Evolutionary conservation across 37 sponge, comb jelly and placozoan species (phyloP).

Genomic region (Haliclona indistincta): DNA sequence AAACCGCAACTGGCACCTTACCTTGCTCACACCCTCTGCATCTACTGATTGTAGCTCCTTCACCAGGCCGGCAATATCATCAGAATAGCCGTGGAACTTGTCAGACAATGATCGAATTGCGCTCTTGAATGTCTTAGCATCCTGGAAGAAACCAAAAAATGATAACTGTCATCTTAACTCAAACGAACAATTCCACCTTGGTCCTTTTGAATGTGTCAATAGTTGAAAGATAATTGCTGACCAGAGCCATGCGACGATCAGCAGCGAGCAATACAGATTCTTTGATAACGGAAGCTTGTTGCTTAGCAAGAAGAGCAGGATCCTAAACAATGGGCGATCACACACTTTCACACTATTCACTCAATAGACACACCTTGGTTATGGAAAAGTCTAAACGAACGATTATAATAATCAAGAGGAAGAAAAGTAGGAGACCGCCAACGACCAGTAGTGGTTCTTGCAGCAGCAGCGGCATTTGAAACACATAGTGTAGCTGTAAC

Average conservation of each 20-base stretch:
- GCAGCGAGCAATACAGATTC: conserved; percentile 35
- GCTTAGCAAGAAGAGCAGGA: conserved; percentile 43
- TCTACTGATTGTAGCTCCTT: conserved; percentile 37
- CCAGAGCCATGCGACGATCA: conserved; percentile 25
- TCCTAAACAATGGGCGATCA: conserved; percentile 17
- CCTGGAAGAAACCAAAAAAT: no score
- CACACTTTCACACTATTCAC: neutral
- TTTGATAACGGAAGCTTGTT: conserved; percentile 53
- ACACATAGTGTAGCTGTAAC: conserved; percentile 64
- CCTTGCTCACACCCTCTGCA: conserved; percentile 36
- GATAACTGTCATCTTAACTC: no score
- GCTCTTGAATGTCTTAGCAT: conserved; percentile 48
- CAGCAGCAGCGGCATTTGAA: conserved; percentile 73
- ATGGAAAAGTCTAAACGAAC: conserved; percentile 96
- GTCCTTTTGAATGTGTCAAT: conserved; percentile 52
- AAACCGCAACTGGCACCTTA: neutral
- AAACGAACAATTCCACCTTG: no score
- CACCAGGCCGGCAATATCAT: conserved; percentile 11
- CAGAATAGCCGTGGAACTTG: conserved; percentile 21
- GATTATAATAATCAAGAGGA: conserved; percentile 76
- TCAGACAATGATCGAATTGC: conserved; percentile 41
- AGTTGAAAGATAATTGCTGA: conserved; percentile 13
- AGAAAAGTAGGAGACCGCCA: conserved; percentile 79
- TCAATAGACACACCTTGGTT: conserved; percentile 41
- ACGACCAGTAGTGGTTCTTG: conserved; percentile 94